Conservation (phyloP, 2,797 vertebrate species). For the Naso thynnoides region DNA sequence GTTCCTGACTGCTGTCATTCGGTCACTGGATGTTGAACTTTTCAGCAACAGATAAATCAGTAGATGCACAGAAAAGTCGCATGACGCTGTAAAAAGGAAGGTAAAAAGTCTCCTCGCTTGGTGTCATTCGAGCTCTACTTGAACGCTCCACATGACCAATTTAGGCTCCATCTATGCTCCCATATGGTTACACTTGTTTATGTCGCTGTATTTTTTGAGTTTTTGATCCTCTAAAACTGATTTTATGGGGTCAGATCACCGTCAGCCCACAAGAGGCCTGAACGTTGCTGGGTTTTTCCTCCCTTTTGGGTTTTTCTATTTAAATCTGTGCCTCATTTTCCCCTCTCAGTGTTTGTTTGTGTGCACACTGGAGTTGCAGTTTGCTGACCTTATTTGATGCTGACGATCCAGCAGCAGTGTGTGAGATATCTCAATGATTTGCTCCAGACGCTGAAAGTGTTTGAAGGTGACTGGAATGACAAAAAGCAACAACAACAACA, state of each 20-base stretch:
- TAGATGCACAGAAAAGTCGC: not conserved
- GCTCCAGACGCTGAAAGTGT: not conserved
- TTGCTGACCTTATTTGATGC: conserved; percentile 20
- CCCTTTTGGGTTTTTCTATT: conserved; percentile 31
- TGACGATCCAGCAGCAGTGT: conserved; percentile 25
- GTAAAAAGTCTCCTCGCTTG: not conserved
- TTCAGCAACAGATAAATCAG: not conserved
- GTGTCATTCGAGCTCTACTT: conserved; percentile 14
- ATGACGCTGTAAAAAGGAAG: conserved; percentile 14
- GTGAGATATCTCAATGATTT: conserved; percentile 32
- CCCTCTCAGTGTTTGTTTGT: conserved; percentile 3
- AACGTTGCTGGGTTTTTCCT: not conserved
- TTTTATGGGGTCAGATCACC: conserved; percentile 56
- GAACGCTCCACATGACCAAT: conserved; percentile 51
- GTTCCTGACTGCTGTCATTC: not conserved
- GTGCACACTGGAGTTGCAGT: not conserved
- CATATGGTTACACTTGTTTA: conserved; percentile 19
- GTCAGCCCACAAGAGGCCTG: conserved; percentile 12
- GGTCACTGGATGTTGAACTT: not conserved
- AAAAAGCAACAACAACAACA: conserved; percentile 20
- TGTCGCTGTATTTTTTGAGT: conserved; percentile 25
- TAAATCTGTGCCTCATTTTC: conserved; percentile 34
- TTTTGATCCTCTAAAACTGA: conserved; percentile 36
- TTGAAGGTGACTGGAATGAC: conserved; percentile 23
- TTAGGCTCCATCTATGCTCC: conserved; percentile 42